A percentile compares a stretch with the other conserved stretches of the same genome.
Evolutionary conservation across 1,140 invertebrate species (phyloP).

Genomic region (Bombus confusus): DNA sequence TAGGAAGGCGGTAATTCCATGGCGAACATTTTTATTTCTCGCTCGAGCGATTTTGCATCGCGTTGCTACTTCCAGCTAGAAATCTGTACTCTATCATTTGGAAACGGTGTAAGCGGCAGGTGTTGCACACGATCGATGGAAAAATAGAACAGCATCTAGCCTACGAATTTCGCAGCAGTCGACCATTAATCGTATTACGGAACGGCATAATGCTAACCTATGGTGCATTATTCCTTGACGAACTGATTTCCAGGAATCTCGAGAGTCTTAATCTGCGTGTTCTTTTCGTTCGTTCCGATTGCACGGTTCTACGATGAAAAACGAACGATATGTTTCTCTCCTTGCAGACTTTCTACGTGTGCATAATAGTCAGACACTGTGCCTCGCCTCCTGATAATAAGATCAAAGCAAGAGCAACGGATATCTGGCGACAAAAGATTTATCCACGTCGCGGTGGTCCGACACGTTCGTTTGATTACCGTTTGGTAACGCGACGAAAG

Average conservation of each 20-base stretch:
- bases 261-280: too few relatives aligned
- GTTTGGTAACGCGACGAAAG: too few relatives aligned
- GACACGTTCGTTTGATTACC: not conserved
- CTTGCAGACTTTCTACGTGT: too few relatives aligned
- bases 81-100: constrained; percentile 34
- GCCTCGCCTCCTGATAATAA: rapidly evolving
- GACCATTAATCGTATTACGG: not conserved
- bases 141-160: constrained; percentile 23
- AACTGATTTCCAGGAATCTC: not conserved
- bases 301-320: not conserved
- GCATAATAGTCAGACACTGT: not conserved
- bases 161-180: constrained; percentile 17
- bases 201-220: not conserved
- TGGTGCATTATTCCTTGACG: not conserved
- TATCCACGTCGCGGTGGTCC: not conserved
- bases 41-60: not conserved
- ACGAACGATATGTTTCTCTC: not conserved
- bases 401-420: not conserved
- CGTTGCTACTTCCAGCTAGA: not conserved
- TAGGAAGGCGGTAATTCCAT: not conserved
- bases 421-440: not conserved
- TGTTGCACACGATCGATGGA: constrained; percentile 40
- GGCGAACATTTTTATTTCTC: not conserved
- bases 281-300: not conserved
- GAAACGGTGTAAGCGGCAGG: constrained; percentile 1